These are phyloP conservation scores for Odiellus spinosus DNA, from an alignment of 2,888 invertebrate genomes.

Conservation along the genomic window DNA sequence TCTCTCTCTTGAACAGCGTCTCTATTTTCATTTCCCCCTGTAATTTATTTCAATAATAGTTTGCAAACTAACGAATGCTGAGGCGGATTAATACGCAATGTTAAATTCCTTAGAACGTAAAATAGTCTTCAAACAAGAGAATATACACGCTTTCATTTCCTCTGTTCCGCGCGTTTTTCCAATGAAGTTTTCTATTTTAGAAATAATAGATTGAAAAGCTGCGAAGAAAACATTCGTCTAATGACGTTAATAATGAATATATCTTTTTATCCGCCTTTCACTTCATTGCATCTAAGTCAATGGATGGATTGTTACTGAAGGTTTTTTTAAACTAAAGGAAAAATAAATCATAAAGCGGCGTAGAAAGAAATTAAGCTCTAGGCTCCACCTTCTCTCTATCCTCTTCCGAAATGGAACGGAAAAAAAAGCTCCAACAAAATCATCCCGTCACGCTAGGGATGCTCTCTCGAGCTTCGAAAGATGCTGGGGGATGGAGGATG, in stretches of 20 bases:
- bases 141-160: too few relatives aligned
- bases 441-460: background rate
- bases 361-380: background rate
- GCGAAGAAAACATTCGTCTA: too few relatives aligned
- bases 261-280: too few relatives aligned
- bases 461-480: background rate
- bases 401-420: background rate
- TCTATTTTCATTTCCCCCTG: background rate
- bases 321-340: background rate
- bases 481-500: background rate
- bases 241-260: too few relatives aligned
- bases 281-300: too few relatives aligned
- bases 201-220: background rate
- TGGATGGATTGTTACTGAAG: too few relatives aligned
- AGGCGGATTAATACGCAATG: too few relatives aligned
- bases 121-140: too few relatives aligned
- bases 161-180: too few relatives aligned
- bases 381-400: background rate
- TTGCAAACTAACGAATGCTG: too few relatives aligned
- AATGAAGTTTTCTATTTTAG: background rate
- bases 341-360: background rate
- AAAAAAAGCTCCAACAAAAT: background rate
- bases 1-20: background rate
- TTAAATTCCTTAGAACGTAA: too few relatives aligned
- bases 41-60: too few relatives aligned